A percentile compares a stretch with the other conserved stretches of the same genome.
Evolutionary conservation across 2,888 invertebrate species (phyloP).

Genomic region (Lithosia quadra): DNA sequence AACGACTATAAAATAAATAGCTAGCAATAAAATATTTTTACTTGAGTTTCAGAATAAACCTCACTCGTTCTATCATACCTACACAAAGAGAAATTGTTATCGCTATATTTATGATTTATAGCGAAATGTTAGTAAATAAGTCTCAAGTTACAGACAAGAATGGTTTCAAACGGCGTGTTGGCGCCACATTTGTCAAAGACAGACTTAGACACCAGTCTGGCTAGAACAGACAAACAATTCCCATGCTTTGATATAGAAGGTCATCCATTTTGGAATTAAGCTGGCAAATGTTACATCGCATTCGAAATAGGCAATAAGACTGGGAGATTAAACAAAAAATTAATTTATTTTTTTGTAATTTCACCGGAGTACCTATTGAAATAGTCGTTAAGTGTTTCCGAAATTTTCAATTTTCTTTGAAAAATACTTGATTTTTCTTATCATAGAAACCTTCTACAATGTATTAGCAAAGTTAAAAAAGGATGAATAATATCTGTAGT

Average conservation of each 20-base stretch:
- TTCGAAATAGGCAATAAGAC: neutral
- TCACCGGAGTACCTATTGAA: too few species aligned
- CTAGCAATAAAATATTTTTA: neutral
- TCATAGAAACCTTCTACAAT: too few species aligned
- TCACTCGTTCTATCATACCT: neutral
- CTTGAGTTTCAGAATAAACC: neutral
- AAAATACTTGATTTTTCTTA: too few species aligned
- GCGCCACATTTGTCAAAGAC: constrained; percentile 68
- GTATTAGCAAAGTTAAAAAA: too few species aligned
- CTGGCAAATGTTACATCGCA: neutral
- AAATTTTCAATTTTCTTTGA: too few species aligned
- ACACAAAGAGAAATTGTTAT: constrained; percentile 7
- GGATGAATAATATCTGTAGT: too few species aligned
- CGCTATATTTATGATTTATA: constrained; percentile 16
- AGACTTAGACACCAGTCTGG: constrained; percentile 39
- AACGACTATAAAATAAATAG: too few species aligned
- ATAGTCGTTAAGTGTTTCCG: too few species aligned
- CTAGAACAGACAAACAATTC: constrained; percentile 46
- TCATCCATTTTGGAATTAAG: constrained; percentile 3
- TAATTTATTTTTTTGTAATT: too few species aligned
- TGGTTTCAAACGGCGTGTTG: constrained; percentile 49
- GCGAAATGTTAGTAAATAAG: constrained; percentile 11
- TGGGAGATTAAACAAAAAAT: too few species aligned
- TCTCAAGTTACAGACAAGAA: constrained; percentile 28
- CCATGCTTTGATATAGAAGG: constrained; percentile 8